Conservation (phyloP, 2,797 vertebrate species). For the Eulemur albifrons region DNA sequence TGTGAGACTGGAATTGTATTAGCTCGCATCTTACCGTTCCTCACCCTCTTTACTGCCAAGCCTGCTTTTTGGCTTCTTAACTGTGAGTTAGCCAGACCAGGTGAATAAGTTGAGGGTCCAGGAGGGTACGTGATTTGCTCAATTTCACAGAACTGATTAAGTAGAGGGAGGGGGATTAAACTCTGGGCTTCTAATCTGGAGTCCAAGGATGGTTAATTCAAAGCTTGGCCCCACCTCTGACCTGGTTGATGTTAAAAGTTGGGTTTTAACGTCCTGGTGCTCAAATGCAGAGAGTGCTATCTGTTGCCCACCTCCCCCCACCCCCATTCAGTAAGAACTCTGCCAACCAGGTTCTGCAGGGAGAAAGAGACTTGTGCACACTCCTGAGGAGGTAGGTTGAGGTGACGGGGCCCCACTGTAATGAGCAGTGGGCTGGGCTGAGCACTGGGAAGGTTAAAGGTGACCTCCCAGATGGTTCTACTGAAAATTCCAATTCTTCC, state of each 20-base stretch:
- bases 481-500: conserved; percentile 82
- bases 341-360: conserved; percentile 72
- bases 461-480: conserved; percentile 83
- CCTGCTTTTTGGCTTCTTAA: neutral
- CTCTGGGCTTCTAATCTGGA: neutral
- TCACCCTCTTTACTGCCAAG: neutral
- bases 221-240: conserved; percentile 28
- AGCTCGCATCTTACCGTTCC: neutral
- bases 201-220: neutral
- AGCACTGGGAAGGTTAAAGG: conserved; percentile 80
- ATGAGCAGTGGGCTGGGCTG: conserved; percentile 81
- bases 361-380: conserved; percentile 63
- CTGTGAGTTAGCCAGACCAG: neutral
- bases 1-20: rapidly evolving
- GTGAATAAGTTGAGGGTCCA: neutral
- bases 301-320: conserved; percentile 32
- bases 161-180: neutral
- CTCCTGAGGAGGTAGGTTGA: conserved; percentile 62
- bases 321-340: conserved; percentile 55
- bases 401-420: conserved; percentile 72
- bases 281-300: conserved; percentile 27
- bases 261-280: conserved; percentile 28
- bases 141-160: neutral
- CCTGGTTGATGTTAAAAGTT: conserved; percentile 49
- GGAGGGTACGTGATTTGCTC: neutral